phyloP scores from a whole-genome alignment of 2,797 vertebrate genomes.

The Rhynchonycteris naso region DNA sequence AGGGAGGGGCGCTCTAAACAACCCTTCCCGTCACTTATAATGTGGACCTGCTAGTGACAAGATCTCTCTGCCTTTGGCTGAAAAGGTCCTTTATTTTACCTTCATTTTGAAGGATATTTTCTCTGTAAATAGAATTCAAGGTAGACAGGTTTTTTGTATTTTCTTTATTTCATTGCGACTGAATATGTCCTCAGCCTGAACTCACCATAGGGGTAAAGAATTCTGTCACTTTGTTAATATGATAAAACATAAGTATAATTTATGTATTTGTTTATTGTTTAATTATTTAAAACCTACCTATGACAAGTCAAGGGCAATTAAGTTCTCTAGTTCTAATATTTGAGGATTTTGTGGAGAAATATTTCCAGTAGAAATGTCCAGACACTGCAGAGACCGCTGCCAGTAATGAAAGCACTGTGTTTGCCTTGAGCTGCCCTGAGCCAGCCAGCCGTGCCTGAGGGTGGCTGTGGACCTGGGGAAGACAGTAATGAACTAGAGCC shows the following conservation, averaged over 20 bases:
- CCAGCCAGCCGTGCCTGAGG: not conserved
- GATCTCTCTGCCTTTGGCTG: not conserved
- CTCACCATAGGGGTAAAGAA: not conserved
- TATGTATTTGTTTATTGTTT: not conserved
- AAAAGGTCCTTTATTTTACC: not conserved
- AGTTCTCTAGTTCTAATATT: not conserved
- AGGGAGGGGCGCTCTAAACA: not conserved
- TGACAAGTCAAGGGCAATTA: not conserved
- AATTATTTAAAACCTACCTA: not conserved
- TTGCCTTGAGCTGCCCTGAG: not conserved
- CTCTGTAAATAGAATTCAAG: not conserved
- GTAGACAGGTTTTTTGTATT: not conserved
- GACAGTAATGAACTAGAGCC: not conserved
- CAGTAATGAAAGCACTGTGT: not conserved
- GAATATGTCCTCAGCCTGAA: not conserved
- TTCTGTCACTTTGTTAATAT: not conserved
- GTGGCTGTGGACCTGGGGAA: not conserved
- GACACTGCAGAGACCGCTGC: not conserved
- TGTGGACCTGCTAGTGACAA: not conserved
- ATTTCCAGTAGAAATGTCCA: not conserved
- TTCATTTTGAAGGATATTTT: not conserved
- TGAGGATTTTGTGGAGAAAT: not conserved
- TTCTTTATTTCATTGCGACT: not conserved
- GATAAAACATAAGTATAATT: not conserved
- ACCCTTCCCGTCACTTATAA: not conserved